phyloP scores from a whole-genome alignment of 2,797 vertebrate species.

The Loris lydekkerianus region DNA sequence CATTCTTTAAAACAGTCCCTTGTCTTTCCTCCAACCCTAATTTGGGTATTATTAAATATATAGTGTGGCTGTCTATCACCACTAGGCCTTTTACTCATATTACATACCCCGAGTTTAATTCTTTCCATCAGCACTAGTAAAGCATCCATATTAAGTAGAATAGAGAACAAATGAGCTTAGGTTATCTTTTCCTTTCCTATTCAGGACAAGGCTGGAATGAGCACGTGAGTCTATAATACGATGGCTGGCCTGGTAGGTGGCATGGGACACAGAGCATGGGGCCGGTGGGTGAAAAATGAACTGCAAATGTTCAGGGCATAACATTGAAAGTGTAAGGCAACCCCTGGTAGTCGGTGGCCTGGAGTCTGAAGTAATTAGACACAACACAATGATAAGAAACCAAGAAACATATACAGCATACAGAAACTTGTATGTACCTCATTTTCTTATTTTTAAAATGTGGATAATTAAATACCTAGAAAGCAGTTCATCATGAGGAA shows the following conservation, averaged over 20 bases:
- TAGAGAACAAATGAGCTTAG: neutral
- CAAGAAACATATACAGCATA: neutral
- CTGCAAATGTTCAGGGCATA: neutral
- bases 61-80: neutral
- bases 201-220: neutral
- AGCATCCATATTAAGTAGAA: neutral
- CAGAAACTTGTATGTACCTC: neutral
- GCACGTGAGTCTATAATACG: neutral
- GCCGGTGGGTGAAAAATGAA: neutral
- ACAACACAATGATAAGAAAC: neutral
- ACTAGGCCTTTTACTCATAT: neutral
- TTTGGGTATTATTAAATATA: neutral
- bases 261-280: neutral
- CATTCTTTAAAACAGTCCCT: neutral
- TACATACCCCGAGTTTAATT: neutral
- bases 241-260: neutral
- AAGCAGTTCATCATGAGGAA: neutral
- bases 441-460: neutral
- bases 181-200: slow-evolving; percentile 27
- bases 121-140: slow-evolving; percentile 34
- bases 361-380: neutral
- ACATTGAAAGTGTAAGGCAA: neutral
- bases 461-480: neutral
- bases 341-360: neutral
- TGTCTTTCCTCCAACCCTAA: neutral